These are phyloP conservation scores for Callosobruchus maculatus DNA, from an alignment of 2,888 invertebrate species.

Conservation along the genomic window DNA sequence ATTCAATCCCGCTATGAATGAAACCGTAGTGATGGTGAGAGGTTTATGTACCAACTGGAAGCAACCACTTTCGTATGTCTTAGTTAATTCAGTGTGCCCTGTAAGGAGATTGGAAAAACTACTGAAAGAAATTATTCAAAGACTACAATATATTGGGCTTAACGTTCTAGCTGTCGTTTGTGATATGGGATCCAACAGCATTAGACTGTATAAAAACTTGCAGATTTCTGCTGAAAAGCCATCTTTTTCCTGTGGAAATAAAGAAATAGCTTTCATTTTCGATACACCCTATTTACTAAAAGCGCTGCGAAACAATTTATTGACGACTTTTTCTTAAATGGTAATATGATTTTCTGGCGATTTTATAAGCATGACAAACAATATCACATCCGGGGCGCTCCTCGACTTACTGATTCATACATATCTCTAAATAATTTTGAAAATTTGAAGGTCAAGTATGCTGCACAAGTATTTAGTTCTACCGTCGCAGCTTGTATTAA, in stretches of 20 bases:
- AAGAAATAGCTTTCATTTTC: slow-evolving; percentile 8
- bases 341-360: slow-evolving; percentile 1
- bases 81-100: slow-evolving; percentile 11
- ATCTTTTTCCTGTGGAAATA: slow-evolving; percentile 2
- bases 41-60: slow-evolving; percentile 10
- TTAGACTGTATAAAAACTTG: slow-evolving; percentile 4
- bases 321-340: slow-evolving; percentile 8
- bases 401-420: slow-evolving; percentile 12
- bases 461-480: slow-evolving; percentile 22
- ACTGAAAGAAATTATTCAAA: neutral
- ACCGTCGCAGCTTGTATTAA: slow-evolving; percentile 24
- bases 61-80: slow-evolving; percentile 10
- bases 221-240: slow-evolving; percentile 6
- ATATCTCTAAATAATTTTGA: slow-evolving; percentile 15
- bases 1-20: slow-evolving; percentile 13
- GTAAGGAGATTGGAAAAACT: slow-evolving; percentile 7
- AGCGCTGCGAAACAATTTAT: slow-evolving; percentile 8
- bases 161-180: slow-evolving; percentile 4
- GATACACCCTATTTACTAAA: slow-evolving; percentile 13
- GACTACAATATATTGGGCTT: slow-evolving; percentile 6
- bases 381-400: slow-evolving; percentile 5
- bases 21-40: slow-evolving; percentile 12
- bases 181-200: slow-evolving; percentile 12
- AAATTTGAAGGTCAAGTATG: slow-evolving; percentile 25
- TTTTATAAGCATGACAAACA: slow-evolving; percentile 10